phyloP scores from a whole-genome alignment of 2,888 invertebrate species.

The Aproaerema taeniolella region DNA sequence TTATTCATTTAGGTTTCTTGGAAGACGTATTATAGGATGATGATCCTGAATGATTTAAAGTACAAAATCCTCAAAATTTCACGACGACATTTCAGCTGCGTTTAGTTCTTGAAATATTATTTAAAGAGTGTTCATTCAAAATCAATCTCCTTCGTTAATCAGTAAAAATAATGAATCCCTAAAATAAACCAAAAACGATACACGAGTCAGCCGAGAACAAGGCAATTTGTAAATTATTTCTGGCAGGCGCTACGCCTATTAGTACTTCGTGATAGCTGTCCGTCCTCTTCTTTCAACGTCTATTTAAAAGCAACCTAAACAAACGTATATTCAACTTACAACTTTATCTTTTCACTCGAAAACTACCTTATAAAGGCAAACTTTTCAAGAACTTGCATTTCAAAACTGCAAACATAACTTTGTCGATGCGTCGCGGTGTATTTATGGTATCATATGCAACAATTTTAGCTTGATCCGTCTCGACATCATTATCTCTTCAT shows the following conservation, averaged over 20 bases:
- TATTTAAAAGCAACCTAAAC: conserved; percentile 67
- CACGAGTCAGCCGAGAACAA: conserved; percentile 30
- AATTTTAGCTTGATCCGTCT: conserved; percentile 35
- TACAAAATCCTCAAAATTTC: too few relatives aligned
- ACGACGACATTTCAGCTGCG: too few relatives aligned
- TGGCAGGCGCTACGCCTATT: conserved; percentile 69
- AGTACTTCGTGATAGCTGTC: conserved; percentile 71
- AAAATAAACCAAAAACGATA: conserved; percentile 12
- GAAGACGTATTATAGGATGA: too few relatives aligned
- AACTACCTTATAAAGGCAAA: conserved; percentile 13
- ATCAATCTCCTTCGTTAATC: conserved; percentile 6
- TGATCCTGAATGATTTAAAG: too few relatives aligned
- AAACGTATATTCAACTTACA: conserved; percentile 19
- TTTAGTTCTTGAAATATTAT: too few relatives aligned
- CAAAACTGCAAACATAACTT: conserved; percentile 24
- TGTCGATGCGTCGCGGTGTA: conserved; percentile 44
- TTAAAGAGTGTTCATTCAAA: too few relatives aligned
- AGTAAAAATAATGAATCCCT: conserved; percentile 12
- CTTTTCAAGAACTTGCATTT: conserved; percentile 20
- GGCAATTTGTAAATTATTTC: conserved; percentile 72
- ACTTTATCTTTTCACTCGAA: neutral
- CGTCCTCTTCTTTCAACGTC: conserved; percentile 73
- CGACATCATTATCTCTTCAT: conserved; percentile 14
- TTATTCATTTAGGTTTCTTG: too few relatives aligned
- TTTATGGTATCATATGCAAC: conserved; percentile 50